These are phyloP conservation scores for Idaea aversata DNA, from an alignment of 2,888 invertebrate genomes.

Conservation along the genomic window DNA sequence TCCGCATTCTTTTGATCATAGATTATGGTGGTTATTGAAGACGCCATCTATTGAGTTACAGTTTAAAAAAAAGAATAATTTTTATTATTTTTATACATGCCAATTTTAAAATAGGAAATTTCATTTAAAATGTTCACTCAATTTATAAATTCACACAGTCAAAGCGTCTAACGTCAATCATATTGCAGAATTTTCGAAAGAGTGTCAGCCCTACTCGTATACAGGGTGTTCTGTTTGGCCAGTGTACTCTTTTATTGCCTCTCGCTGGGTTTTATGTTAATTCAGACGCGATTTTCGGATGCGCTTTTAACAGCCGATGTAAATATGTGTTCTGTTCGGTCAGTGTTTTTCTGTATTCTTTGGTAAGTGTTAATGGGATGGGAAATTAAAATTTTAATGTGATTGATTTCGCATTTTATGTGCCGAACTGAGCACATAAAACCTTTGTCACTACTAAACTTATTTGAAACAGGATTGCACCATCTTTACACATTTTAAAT, in stretches of 20 bases:
- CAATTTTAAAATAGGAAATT: not conserved
- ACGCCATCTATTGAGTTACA: not conserved
- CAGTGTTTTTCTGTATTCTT: not conserved
- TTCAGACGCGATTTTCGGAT: constrained; percentile 53
- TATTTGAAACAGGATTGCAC: too few relatives aligned
- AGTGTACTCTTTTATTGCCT: constrained; percentile 51
- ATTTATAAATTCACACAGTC: too few relatives aligned
- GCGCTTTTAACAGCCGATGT: constrained; percentile 44
- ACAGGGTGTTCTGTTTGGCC: constrained; percentile 37
- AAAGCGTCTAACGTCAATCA: not conserved
- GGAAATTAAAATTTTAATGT: not conserved
- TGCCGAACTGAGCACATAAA: too few relatives aligned
- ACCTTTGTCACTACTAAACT: too few relatives aligned
- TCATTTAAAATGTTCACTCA: not conserved
- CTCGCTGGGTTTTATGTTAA: constrained; percentile 56
- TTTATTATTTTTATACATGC: constrained; percentile 1
- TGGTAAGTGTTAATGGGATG: not conserved
- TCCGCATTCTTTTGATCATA: not conserved
- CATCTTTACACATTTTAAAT: too few relatives aligned
- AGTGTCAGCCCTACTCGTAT: constrained; percentile 41
- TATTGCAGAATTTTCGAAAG: not conserved
- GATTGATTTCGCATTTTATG: not conserved
- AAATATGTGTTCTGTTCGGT: constrained; percentile 12
- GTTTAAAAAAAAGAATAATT: not conserved
- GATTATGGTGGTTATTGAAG: not conserved